These are phyloP conservation scores for Dasyurus viverrinus DNA, from an alignment of 2,113 vertebrate species.

Conservation along the genomic window DNA sequence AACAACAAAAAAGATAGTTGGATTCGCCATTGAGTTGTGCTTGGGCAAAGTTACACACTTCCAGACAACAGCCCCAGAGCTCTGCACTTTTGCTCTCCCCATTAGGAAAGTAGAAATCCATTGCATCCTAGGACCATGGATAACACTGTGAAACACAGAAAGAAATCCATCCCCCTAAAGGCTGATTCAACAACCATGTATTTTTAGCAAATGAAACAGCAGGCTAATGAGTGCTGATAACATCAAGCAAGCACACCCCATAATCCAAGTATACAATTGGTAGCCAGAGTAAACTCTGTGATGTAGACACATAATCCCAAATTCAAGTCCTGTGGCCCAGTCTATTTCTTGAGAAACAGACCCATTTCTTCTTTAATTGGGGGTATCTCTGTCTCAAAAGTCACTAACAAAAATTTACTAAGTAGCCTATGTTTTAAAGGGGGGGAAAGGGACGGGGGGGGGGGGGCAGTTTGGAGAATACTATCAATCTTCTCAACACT, in stretches of 20 bases:
- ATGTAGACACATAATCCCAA: background rate
- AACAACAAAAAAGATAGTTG: slow-evolving; percentile 53
- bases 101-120: slow-evolving; percentile 41
- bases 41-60: slow-evolving; percentile 53
- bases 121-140: slow-evolving; percentile 3
- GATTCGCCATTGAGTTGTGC: slow-evolving; percentile 50
- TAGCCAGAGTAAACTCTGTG: fast-evolving
- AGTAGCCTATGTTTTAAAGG: slow-evolving; percentile 41
- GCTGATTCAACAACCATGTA: slow-evolving; percentile 4
- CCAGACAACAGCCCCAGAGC: slow-evolving; percentile 36
- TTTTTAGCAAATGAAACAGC: background rate
- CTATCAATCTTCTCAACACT: slow-evolving; percentile 30
- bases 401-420: slow-evolving; percentile 24
- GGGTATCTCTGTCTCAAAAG: background rate
- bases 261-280: background rate
- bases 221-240: slow-evolving; percentile 45
- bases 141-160: slow-evolving; percentile 34
- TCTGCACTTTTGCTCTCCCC: slow-evolving; percentile 39
- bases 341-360: slow-evolving; percentile 41
- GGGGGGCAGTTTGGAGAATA: slow-evolving; percentile 46
- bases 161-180: slow-evolving; percentile 45
- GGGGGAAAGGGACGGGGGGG: too few relatives aligned
- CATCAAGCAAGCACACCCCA: slow-evolving; percentile 26
- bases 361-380: slow-evolving; percentile 31
- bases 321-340: slow-evolving; percentile 6